phyloP scores from a whole-genome alignment of 2,888 invertebrate species.

The Tenthredo scrophulariae region DNA sequence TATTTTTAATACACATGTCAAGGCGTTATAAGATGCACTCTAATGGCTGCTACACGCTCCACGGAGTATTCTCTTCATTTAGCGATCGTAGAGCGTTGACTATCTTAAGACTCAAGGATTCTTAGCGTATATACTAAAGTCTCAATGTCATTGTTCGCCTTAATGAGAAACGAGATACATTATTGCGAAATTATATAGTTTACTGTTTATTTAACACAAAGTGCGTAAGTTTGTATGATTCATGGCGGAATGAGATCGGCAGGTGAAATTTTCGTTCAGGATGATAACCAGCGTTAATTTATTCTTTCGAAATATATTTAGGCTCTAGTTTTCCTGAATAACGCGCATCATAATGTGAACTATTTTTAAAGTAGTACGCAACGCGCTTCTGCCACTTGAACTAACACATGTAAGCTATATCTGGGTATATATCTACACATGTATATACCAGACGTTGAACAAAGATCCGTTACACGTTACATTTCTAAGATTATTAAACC shows the following conservation, averaged over 20 bases:
- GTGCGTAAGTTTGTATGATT: not conserved
- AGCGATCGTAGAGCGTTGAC: slow-evolving; percentile 24
- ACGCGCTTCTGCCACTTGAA: slow-evolving; percentile 34
- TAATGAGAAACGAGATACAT: not conserved
- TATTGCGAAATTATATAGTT: not conserved
- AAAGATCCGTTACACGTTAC: slow-evolving; percentile 14
- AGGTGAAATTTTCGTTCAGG: not conserved
- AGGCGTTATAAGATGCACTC: slow-evolving; percentile 27
- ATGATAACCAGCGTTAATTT: not conserved
- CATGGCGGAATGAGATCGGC: not conserved
- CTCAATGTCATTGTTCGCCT: slow-evolving; percentile 13
- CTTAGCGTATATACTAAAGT: not conserved
- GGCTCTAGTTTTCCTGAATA: not conserved
- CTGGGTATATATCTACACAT: not conserved
- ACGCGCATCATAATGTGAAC: slow-evolving; percentile 39
- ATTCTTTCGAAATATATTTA: not conserved
- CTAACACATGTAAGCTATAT: slow-evolving; percentile 34
- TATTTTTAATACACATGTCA: slow-evolving; percentile 1
- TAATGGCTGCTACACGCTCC: slow-evolving; percentile 34
- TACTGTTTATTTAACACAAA: not conserved
- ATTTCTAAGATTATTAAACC: not conserved
- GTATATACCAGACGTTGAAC: not conserved
- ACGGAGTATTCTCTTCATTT: slow-evolving; percentile 5
- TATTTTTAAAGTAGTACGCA: slow-evolving; percentile 49
- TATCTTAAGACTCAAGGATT: slow-evolving; percentile 27